Evolutionary conservation across 2,888 invertebrate genomes (phyloP), one percentile per base, ranked within the genome.

Genomic region (Aleiodes leptofemur): DNA sequence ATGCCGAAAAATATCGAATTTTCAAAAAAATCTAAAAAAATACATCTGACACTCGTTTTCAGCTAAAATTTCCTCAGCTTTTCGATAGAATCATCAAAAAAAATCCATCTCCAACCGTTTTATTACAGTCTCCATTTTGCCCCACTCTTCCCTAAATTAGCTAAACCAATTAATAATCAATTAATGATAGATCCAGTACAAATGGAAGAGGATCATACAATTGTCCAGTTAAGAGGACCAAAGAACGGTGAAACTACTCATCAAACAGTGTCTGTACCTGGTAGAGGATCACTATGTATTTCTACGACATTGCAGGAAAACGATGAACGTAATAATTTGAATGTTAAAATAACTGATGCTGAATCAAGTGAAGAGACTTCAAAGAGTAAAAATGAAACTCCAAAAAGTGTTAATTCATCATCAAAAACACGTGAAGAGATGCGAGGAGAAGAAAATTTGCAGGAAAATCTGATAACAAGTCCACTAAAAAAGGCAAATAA

Each of bases 251-350:
- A 72, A 53, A 38, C 50, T 13, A 51, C 57, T 23, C 59, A 51
- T 38, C 71, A 69, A 23, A 69, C 8, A 9, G 74, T 38, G 11
- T 55, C 51, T 29, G 14, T 72, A n/a, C 69, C 43, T 13, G 75
- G 70, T 53, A 61, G 57, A 48, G 71, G 73, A 48, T 51, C 51
- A 61, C 13, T 80, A 11, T 69, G 76, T 55, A 77, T 80, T 29
- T 73, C 66, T 8, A 76, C 80, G 16, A 77, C 70, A 1, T 59
- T 80, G 64, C 78, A 78, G 50, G 80, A 80, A 38, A 68, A 77
- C 57, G 66, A 55, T 6, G 68, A 68, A 11, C 23, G 51, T 23
- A 23, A 68, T 13, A 14, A 61, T 31, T 6, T 61, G n/a, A n/a
- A 51, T 50, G 34, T 50, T 5, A 59, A 61, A 11, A 51, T 50